Evolutionary conservation across 2,888 invertebrate species (phyloP), one percentile per base, ranked within the genome.

Genomic region (Cerceris ruficornis): DNA sequence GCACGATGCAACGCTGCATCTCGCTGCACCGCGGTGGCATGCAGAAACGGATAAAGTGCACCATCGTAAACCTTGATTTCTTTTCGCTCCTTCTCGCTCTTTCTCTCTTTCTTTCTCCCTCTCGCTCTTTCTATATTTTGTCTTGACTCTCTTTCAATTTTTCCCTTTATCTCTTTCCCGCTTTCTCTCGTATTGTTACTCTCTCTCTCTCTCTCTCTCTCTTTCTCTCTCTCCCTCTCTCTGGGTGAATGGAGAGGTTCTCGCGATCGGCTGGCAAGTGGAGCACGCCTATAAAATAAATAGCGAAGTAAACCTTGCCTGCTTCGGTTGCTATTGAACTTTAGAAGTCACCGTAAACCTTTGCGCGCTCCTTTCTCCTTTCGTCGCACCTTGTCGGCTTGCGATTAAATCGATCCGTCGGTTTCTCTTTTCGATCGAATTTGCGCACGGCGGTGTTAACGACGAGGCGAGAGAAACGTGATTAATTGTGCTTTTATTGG

Each of bases 201-300:
- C 17, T 2, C 58, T 60, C 13, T 9, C 65, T 43, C 9, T 15
- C 42, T 69, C 60, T 42, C 69, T 14, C 64, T 58, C 50, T 13
- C 13, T 50, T 14, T 4, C 57, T 62, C n/a, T 7, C 67, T 54
- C 8, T 17, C 42, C 62, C 59, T 17, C 61, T 13, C 62, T 52
- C 62, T 60, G 65, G 67, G 77, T 71, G 77, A 84, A 83, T 69
- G 82, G 76, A 50, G 69, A 55, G 69, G 6, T 50, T 58, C 66
- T 43, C 66, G 52, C 78, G 68, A 14, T 50, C 65, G 61, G 58
- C 62, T 71, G 71, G 76, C 86, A 88, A 88, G 83, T 86, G 84
- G 83, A 87, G 88, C 85, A 80, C 75, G 78, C 70, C 77, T 84
- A 84, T 83, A 88, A 86, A 86, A 86, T 85, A 85, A 88, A 85